Evolutionary conservation across 2,113 vertebrate genomes (phyloP).

Genomic region (Echinops telfairi): DNA sequence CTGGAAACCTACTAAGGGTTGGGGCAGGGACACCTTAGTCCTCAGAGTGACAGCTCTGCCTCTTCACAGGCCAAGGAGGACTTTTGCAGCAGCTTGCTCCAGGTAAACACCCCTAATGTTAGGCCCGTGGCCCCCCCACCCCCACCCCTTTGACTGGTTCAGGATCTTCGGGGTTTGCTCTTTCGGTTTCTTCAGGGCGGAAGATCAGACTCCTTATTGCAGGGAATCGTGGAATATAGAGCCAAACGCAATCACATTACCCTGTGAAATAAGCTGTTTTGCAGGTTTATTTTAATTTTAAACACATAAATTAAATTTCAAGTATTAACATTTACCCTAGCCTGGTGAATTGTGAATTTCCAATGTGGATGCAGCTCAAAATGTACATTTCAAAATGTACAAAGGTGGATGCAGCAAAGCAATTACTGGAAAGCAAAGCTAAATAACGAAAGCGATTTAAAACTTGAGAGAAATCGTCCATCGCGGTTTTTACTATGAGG

Average conservation of each 20-base stretch:
- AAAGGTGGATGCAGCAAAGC: neutral
- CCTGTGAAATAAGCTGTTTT: neutral
- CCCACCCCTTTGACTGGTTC: neutral
- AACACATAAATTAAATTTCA: neutral
- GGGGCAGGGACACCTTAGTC: neutral
- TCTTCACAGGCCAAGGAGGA: neutral
- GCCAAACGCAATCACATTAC: neutral
- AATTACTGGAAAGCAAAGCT: slow-evolving; percentile 3
- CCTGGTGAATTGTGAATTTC: slow-evolving; percentile 20
- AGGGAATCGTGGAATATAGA: neutral
- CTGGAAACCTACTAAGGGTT: neutral
- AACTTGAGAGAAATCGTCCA: neutral
- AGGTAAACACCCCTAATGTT: rapidly evolving
- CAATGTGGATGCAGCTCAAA: neutral
- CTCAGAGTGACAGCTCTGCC: neutral
- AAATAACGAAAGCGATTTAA: slow-evolving; percentile 20
- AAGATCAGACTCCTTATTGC: too few relatives aligned
- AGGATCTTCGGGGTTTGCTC: rapidly evolving
- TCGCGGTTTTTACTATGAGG: neutral
- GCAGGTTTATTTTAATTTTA: slow-evolving; percentile 24
- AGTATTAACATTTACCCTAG: neutral
- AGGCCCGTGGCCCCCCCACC: neutral
- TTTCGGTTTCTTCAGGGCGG: too few relatives aligned
- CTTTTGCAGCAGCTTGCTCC: neutral
- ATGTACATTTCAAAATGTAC: neutral